Percentiles rank a stretch among this genome's conserved stretches.
These are phyloP conservation scores for Hirundo rustica DNA, from an alignment of 2,797 vertebrate genomes.

Conservation along the genomic window DNA sequence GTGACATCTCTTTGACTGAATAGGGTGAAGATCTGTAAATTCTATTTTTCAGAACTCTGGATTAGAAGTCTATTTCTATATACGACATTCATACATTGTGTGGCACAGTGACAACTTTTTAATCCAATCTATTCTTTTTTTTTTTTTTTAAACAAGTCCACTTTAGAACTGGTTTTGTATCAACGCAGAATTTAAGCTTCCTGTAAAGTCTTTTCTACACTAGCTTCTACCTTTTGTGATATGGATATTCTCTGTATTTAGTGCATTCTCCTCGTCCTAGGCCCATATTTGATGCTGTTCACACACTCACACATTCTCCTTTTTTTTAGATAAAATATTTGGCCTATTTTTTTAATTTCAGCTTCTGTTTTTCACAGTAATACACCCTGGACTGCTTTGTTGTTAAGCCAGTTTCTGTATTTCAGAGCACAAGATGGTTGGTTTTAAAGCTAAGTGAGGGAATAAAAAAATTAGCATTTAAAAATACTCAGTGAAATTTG, in stretches of 20 bases:
- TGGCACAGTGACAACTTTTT: not conserved
- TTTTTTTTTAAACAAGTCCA: not conserved
- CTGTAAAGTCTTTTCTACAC: not conserved
- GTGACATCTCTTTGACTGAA: not conserved
- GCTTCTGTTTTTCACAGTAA: not conserved
- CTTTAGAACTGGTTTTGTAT: not conserved
- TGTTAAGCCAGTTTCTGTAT: not conserved
- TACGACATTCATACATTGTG: not conserved
- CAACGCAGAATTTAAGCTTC: not conserved
- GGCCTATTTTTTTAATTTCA: not conserved
- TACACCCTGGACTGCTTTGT: not conserved
- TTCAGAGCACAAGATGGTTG: not conserved
- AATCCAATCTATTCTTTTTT: not conserved
- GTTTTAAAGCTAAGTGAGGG: not conserved
- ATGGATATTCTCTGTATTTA: not conserved
- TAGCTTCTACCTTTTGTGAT: not conserved
- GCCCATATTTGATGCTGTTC: not conserved
- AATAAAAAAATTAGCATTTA: not conserved
- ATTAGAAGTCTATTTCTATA: not conserved
- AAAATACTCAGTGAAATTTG: not conserved
- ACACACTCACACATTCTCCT: not conserved
- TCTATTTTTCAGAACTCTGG: not conserved
- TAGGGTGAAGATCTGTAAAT: not conserved
- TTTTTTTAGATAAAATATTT: not conserved
- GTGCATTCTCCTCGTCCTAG: not conserved